Base-by-base conservation (phyloP, 2,888 invertebrate species). In the Nemoura dubitans region DNA sequence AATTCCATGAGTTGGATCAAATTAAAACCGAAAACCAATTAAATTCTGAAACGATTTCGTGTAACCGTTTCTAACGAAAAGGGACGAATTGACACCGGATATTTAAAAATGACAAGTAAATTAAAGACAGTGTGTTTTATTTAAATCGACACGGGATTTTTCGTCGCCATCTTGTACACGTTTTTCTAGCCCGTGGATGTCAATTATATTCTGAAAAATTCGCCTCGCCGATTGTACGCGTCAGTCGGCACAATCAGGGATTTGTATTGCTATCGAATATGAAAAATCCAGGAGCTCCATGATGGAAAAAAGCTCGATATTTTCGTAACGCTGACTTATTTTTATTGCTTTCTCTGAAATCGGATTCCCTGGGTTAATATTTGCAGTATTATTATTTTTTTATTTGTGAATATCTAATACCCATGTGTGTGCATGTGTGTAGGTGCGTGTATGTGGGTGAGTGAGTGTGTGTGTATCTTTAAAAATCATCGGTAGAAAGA, bases 401-500 rank as follows among this genome's bases (percentile, higher is more conserved):
- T 59, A 59, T 59, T 36, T 36, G 36, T 36, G 36, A 10, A 3
- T 36, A 6, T 36, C n/a, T n/a, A n/a, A n/a, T n/a, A 36, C 36
- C 36, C n/a, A 36, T 36, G 36, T 36, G 10, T 36, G 10, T 36
- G 10, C 10, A 36, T 36, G 10, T 36, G 3, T 36, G 10, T 36
- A 36, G 3, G 36, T 36, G 36, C n/a, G n/a, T n/a, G n/a, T n/a
- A n/a, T n/a, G n/a, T n/a, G n/a, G n/a, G 10, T 36, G 3, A 6
- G 10, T 36, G 10, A 6, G 36, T 36, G 36, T 6, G 36, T 36
- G 36, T 36, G 36, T 78, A 78, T 78, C 78, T 27, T 27, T 78
- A 78, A 78, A 78, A 78, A 78, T 78, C 78, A 78, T 26, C 28
- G 26, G 28, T 78, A 26, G 27, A 78, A 59, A n/a, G n/a, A 59